phyloP scores from a whole-genome alignment of 2,888 invertebrate species.

The Aradus depressus region DNA sequence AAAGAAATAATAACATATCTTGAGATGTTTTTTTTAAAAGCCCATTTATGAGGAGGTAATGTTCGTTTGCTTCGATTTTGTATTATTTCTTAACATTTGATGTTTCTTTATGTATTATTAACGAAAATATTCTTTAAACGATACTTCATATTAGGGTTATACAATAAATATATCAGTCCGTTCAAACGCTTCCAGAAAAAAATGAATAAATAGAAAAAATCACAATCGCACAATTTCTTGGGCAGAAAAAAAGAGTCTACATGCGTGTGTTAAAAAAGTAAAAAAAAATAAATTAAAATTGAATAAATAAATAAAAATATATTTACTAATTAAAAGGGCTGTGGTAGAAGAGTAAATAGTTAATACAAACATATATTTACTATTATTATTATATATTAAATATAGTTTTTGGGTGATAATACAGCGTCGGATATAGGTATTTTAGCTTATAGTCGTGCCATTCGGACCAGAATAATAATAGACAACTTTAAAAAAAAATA shows the following conservation, averaged over 20 bases:
- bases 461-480: slow-evolving; percentile 25
- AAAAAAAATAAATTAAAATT: slow-evolving; percentile 11
- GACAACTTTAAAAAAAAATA: slow-evolving; percentile 9
- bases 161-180: not conserved
- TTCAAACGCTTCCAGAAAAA: slow-evolving; percentile 15
- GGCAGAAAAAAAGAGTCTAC: slow-evolving; percentile 10
- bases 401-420: slow-evolving; percentile 31
- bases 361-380: slow-evolving; percentile 22
- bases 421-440: slow-evolving; percentile 15
- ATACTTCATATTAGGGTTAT: not conserved
- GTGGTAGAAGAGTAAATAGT: slow-evolving; percentile 33
- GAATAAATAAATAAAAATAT: too few species aligned
- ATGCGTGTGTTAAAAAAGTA: slow-evolving; percentile 12
- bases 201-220: too few species aligned
- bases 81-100: too few species aligned
- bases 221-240: slow-evolving; percentile 31
- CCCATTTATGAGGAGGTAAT: too few species aligned
- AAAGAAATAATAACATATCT: too few species aligned
- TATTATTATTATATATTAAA: slow-evolving; percentile 17
- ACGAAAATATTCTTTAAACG: not conserved
- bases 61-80: too few species aligned
- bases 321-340: slow-evolving; percentile 33
- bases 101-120: slow-evolving; percentile 2
- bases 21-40: too few species aligned
- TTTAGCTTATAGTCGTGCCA: slow-evolving; percentile 26